These are phyloP conservation scores for Reinhardtius hippoglossoides DNA, from an alignment of 2,113 vertebrate genomes.

Conservation along the genomic window DNA sequence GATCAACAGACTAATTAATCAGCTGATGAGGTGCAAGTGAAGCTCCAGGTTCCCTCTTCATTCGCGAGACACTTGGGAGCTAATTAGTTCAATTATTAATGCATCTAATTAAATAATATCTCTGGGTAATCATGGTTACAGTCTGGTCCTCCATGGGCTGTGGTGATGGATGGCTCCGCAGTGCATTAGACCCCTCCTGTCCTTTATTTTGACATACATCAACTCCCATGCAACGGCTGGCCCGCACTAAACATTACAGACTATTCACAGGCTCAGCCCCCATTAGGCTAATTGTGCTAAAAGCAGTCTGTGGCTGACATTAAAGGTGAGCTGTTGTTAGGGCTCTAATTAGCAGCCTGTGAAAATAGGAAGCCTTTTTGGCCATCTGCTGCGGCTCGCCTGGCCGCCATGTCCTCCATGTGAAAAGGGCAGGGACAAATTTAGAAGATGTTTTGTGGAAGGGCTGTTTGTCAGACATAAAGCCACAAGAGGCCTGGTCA, in stretches of 20 bases:
- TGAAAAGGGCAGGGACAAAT: conserved; percentile 72
- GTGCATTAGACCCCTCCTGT: conserved; percentile 49
- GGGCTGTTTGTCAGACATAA: conserved; percentile 57
- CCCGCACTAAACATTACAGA: conserved; percentile 43
- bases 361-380: conserved; percentile 63
- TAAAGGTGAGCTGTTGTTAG: conserved; percentile 73
- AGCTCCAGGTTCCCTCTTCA: conserved; percentile 65
- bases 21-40: conserved; percentile 73
- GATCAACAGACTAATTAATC: conserved; percentile 79
- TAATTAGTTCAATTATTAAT: conserved; percentile 82
- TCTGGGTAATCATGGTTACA: conserved; percentile 61
- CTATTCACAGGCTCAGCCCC: conserved; percentile 55
- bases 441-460: conserved; percentile 60
- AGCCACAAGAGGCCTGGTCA: conserved; percentile 40
- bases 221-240: conserved; percentile 26
- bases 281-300: conserved; percentile 77
- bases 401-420: conserved; percentile 55
- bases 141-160: conserved; percentile 41
- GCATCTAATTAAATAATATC: conserved; percentile 79
- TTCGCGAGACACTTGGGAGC: conserved; percentile 73
- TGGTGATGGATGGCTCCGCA: conserved; percentile 54
- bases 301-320: conserved; percentile 70
- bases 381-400: conserved; percentile 67
- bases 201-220: conserved; percentile 61
- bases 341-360: conserved; percentile 75